Evolutionary conservation across 2,888 invertebrate genomes (phyloP).

Genomic region (Drosophila fulvimacula): DNA sequence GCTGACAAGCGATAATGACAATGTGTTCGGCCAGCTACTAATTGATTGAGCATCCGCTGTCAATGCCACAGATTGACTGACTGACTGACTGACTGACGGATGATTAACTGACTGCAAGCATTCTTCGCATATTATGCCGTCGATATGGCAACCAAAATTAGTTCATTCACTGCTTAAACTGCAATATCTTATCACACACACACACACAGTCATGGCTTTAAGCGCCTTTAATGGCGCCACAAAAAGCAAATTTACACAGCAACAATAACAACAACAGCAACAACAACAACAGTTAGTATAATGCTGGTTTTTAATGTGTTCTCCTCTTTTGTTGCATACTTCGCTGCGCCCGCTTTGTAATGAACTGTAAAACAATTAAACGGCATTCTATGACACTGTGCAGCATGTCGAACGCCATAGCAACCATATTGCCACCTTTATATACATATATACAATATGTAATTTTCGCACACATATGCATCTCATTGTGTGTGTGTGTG

Average conservation of each 20-base stretch:
- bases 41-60: constrained; percentile 65
- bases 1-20: constrained; percentile 48
- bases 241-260: constrained; percentile 26
- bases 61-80: constrained; percentile 51
- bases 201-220: constrained; percentile 3
- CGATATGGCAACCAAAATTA: constrained; percentile 9
- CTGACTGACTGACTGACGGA: constrained; percentile 37
- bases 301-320: constrained; percentile 34
- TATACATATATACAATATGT: constrained; percentile 2
- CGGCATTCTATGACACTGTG: constrained; percentile 27
- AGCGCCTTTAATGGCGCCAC: constrained; percentile 39
- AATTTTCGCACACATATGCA: background rate
- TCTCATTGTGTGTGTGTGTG: background rate
- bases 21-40: constrained; percentile 40
- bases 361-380: constrained; percentile 48
- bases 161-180: constrained; percentile 18
- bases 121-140: constrained; percentile 5
- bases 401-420: background rate
- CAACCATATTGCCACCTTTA: constrained; percentile 1
- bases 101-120: constrained; percentile 2
- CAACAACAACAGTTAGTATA: background rate
- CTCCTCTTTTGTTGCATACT: constrained; percentile 37
- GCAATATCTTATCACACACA: background rate
- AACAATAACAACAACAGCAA: constrained; percentile 8
- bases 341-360: constrained; percentile 28